Evolutionary conservation across 2,113 vertebrate species (phyloP), one percentile per base, ranked within the genome.

Genomic region (Ammodramus savannarum): DNA sequence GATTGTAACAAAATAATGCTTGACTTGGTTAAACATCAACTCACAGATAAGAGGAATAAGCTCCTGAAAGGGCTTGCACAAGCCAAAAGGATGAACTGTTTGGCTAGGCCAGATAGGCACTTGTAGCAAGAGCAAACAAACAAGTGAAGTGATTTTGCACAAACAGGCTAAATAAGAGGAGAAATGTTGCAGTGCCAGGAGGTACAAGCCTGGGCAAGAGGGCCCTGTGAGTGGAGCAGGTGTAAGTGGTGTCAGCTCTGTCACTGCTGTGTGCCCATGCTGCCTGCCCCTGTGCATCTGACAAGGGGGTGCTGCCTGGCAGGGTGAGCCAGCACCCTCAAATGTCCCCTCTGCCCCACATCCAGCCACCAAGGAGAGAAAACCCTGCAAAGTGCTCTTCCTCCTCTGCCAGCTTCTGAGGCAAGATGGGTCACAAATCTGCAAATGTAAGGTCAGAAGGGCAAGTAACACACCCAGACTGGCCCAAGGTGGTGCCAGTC

Each of bases 21-120:
- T 54, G 21, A 11, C 61, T 91, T 72, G 61, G 65, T 87, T 95
- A 87, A 95, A 68, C 44, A 65, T 87, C 69, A 85, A 41, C 75
- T 85, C 29, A 41, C 6, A 34, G 58, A 19, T 68, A 78, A 75
- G 34, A 83, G 52, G 36, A 79, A 44, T 8, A 36, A 78, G 41
- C 39, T 49, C 41, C 36, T 72, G 44, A 17, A 85, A 82, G 44
- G 9, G 31, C 59, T 76, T 61, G 43, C 54, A 65, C 15, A 84
- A 77, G 43, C 51, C 41, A n/a, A 46, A 62, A 58, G 34, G 32
- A 71, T 77, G 63, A 62, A 63, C 16, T 12, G 11, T 23, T 73
- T 57, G 48, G 23, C 51, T n/a, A 13, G 52, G 38, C 39, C 58
- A 16, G 13, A 8, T 2, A 76, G 43, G n/a, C 41, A n/a, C 0